Percentiles rank a stretch among this genome's conserved stretches.
Conservation (phyloP, 2,113 vertebrate genomes). For the Chloebia gouldiae region DNA sequence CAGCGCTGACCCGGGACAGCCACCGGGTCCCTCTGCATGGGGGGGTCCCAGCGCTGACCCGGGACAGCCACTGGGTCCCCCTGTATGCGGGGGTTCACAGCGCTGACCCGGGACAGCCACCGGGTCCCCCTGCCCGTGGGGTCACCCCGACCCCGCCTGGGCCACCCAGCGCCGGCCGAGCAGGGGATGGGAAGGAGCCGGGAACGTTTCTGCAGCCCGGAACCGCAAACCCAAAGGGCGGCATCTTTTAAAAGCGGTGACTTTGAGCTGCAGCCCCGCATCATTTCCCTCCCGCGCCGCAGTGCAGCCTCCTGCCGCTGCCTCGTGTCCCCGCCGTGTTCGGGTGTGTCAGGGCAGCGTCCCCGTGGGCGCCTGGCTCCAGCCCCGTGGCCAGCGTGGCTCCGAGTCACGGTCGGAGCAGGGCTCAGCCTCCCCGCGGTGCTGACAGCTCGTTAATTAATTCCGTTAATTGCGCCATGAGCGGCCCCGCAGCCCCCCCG, state of each 20-base stretch:
- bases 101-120: too few relatives aligned
- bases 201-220: too few relatives aligned
- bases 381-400: not conserved
- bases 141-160: not conserved
- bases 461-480: not conserved
- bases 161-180: not conserved
- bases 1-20: not conserved
- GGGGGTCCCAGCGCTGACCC: not conserved
- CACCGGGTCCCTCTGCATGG: not conserved
- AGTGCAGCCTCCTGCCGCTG: not conserved
- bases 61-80: not conserved
- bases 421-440: not conserved
- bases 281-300: not conserved
- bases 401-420: not conserved
- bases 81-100: too few relatives aligned
- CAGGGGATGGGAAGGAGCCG: not conserved
- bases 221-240: accelerated
- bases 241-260: not conserved
- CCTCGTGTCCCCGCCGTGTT: not conserved
- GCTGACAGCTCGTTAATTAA: not conserved
- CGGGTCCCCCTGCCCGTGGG: too few relatives aligned
- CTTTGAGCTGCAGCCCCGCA: not conserved
- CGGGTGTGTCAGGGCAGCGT: not conserved
- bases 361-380: not conserved
- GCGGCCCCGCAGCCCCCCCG: too few relatives aligned